A percentile compares a stretch with the other conserved stretches of the same genome.
phyloP scores from a whole-genome alignment of 2,113 vertebrate genomes.

The Sarotherodon lohbergeri region DNA sequence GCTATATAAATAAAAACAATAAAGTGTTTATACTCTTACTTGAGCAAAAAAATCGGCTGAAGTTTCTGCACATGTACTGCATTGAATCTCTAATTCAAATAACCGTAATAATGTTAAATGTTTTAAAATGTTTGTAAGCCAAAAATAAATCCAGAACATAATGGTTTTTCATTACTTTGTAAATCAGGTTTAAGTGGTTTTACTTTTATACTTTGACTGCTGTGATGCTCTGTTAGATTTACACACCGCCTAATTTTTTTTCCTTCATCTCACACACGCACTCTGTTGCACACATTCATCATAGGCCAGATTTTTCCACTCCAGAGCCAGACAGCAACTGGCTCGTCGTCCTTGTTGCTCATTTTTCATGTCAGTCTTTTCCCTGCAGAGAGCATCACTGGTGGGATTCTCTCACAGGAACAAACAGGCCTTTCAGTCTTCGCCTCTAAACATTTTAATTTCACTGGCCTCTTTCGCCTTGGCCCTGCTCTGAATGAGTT shows the following conservation, averaged over 20 bases:
- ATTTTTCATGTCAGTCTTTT: conserved; percentile 58
- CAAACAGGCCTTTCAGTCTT: conserved; percentile 53
- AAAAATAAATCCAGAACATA: neutral
- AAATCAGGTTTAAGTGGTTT: neutral
- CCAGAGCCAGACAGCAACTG: conserved; percentile 37
- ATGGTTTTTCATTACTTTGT: neutral
- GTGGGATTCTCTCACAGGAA: conserved; percentile 45
- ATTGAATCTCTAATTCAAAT: neutral
- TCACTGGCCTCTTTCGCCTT: conserved; percentile 34
- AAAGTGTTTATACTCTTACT: neutral
- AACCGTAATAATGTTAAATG: neutral
- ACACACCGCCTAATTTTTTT: neutral
- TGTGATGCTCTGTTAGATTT: neutral
- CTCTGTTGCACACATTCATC: conserved; percentile 2
- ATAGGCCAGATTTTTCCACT: conserved; percentile 41
- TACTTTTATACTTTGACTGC: neutral
- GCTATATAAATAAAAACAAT: neutral
- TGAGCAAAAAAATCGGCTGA: neutral
- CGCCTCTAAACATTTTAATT: conserved; percentile 54
- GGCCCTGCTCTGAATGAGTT: conserved; percentile 18
- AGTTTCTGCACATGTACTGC: neutral
- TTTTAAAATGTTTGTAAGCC: neutral
- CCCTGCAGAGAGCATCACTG: conserved; percentile 42
- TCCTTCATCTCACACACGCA: neutral
- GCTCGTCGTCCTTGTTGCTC: conserved; percentile 10